Conservation (phyloP, 2,113 vertebrate species). For the Poeciliopsis turrubarensis region DNA sequence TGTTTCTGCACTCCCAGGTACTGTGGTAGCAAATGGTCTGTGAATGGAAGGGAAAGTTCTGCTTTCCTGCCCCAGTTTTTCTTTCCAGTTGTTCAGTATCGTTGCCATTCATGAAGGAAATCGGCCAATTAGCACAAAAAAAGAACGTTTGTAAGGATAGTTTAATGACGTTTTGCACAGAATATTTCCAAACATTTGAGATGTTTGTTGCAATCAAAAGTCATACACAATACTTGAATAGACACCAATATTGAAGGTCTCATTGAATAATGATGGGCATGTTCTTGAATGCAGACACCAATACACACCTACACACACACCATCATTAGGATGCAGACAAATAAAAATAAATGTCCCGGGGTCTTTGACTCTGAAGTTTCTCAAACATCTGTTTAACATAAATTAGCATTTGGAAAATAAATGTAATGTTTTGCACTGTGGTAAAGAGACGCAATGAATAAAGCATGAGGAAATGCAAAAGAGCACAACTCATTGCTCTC, state of each 20-base stretch:
- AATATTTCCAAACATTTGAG: not conserved
- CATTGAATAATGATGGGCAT: not conserved
- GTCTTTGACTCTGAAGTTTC: constrained; percentile 62
- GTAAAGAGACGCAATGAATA: constrained; percentile 72
- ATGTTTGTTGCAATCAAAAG: not conserved
- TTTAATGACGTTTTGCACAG: constrained; percentile 4
- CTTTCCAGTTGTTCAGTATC: not conserved
- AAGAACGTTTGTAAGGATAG: not conserved
- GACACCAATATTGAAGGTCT: constrained; percentile 1
- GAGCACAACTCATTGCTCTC: constrained; percentile 31
- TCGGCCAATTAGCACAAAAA: constrained; percentile 3
- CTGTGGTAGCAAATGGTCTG: constrained; percentile 48
- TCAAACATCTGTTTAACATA: constrained; percentile 74
- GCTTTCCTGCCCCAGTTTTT: constrained; percentile 42
- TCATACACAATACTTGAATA: constrained; percentile 1
- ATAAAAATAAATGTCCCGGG: constrained; percentile 59
- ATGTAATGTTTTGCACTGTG: constrained; percentile 60
- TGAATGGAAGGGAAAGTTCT: constrained; percentile 56
- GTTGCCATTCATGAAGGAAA: constrained; percentile 23
- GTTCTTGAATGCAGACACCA: not conserved
- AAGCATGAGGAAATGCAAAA: constrained; percentile 73
- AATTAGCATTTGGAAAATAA: constrained; percentile 77
- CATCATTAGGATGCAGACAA: constrained; percentile 46
- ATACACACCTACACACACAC: not conserved
- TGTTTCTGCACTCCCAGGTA: constrained; percentile 58